A percentile compares a stretch with the other conserved stretches of the same genome.
phyloP scores from a whole-genome alignment of 2,113 vertebrate species.

The Cariama cristata region DNA sequence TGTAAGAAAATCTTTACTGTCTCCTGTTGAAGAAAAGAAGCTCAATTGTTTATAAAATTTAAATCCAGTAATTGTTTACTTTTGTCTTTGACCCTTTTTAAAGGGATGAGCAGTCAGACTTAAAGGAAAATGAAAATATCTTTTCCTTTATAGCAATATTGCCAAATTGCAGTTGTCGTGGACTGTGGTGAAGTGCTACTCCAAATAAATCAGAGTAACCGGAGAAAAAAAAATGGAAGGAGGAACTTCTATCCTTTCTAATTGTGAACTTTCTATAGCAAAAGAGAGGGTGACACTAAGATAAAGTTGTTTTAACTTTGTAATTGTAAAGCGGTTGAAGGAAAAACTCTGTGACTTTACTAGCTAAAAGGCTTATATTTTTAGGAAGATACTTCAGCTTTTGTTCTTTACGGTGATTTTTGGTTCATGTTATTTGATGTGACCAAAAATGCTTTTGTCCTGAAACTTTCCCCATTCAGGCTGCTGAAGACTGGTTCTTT shows the following conservation, averaged over 20 bases:
- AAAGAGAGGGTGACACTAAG: not conserved
- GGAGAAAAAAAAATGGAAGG: not conserved
- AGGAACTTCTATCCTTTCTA: not conserved
- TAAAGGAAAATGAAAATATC: not conserved
- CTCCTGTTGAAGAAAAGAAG: not conserved
- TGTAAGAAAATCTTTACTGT: not conserved
- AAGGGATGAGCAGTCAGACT: not conserved
- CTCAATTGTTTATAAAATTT: not conserved
- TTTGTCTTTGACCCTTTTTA: not conserved
- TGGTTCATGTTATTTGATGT: constrained; percentile 1
- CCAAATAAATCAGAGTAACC: not conserved
- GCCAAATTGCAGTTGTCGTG: not conserved
- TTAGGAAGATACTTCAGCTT: not conserved
- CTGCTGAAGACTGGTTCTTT: constrained; percentile 28
- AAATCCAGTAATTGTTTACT: not conserved
- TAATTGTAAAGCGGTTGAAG: not conserved
- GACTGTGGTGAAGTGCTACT: not conserved
- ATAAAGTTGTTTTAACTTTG: not conserved
- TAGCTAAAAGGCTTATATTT: not conserved
- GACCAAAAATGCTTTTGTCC: constrained; percentile 15
- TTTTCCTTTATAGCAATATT: not conserved
- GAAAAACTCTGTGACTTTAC: not conserved
- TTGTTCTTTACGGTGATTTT: not conserved
- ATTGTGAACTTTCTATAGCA: not conserved
- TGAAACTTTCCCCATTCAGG: constrained; percentile 7